Evolutionary conservation across 2,113 vertebrate species (phyloP).

Genomic region (Crotalus viridis): DNA sequence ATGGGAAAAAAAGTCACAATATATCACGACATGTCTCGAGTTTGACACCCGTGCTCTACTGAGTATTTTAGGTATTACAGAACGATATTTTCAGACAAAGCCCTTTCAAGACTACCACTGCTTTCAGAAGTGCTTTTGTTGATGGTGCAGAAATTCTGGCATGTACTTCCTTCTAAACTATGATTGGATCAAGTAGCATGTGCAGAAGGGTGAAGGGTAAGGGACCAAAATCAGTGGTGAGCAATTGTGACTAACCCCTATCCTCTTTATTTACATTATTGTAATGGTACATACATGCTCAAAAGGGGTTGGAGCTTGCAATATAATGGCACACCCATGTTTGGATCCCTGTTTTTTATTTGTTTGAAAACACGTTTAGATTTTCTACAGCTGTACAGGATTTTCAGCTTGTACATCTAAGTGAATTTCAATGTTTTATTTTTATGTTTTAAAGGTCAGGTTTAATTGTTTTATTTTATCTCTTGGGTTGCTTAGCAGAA

Average conservation of each 20-base stretch:
- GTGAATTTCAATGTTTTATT: background rate
- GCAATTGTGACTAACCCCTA: background rate
- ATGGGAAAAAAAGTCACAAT: too few relatives aligned
- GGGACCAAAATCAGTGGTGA: background rate
- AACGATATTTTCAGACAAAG: background rate
- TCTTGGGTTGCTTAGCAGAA: background rate
- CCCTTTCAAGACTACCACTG: background rate
- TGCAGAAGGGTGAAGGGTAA: background rate
- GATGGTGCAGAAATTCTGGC: background rate
- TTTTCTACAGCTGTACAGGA: background rate
- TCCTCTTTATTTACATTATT: background rate
- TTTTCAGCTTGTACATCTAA: background rate
- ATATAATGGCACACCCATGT: background rate
- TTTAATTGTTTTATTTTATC: background rate
- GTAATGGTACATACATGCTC: background rate
- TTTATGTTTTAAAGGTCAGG: background rate
- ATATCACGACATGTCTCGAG: too few relatives aligned
- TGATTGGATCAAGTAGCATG: background rate
- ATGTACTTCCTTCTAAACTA: background rate
- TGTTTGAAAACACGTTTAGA: background rate
- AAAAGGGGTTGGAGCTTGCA: background rate
- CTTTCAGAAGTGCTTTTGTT: background rate
- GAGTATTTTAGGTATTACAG: background rate
- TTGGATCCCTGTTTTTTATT: background rate
- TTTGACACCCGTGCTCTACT: too few relatives aligned